Evolutionary conservation across 2,113 vertebrate genomes (phyloP).

Genomic region (Engystomops pustulosus): DNA sequence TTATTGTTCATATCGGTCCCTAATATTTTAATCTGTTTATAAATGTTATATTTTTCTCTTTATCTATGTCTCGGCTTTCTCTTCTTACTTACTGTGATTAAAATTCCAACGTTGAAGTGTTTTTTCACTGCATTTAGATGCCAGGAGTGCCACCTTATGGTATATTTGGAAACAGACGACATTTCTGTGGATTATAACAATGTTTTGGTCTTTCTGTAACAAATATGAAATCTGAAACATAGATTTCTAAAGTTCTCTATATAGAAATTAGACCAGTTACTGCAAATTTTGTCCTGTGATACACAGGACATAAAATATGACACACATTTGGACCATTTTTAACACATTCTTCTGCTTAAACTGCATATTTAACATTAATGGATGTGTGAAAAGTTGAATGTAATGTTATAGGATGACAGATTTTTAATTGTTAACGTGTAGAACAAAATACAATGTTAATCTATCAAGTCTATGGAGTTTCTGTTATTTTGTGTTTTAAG

Average conservation of each 20-base stretch:
- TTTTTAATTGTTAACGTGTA: neutral
- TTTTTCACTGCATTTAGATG: slow-evolving; percentile 26
- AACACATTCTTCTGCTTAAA: neutral
- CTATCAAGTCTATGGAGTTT: too few relatives aligned
- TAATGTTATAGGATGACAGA: too few relatives aligned
- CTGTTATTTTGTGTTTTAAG: too few relatives aligned
- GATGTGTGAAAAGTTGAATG: too few relatives aligned
- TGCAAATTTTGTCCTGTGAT: too few relatives aligned
- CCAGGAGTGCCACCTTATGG: slow-evolving; percentile 73
- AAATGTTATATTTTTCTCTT: neutral
- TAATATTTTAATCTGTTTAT: neutral
- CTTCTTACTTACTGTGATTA: neutral
- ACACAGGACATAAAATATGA: neutral
- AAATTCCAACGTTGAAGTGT: neutral
- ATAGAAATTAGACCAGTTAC: neutral
- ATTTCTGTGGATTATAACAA: neutral
- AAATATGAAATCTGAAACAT: neutral
- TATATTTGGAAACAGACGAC: slow-evolving; percentile 42
- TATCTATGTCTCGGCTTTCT: neutral
- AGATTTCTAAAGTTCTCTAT: too few relatives aligned
- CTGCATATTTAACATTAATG: neutral
- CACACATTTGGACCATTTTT: neutral
- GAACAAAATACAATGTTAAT: neutral
- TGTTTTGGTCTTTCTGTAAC: neutral
- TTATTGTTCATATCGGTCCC: neutral